A percentile compares a stretch with the other conserved stretches of the same genome.
These are phyloP conservation scores for Scelioninae gen. 1 DNA, from an alignment of 2,888 invertebrate species.

Conservation along the genomic window DNA sequence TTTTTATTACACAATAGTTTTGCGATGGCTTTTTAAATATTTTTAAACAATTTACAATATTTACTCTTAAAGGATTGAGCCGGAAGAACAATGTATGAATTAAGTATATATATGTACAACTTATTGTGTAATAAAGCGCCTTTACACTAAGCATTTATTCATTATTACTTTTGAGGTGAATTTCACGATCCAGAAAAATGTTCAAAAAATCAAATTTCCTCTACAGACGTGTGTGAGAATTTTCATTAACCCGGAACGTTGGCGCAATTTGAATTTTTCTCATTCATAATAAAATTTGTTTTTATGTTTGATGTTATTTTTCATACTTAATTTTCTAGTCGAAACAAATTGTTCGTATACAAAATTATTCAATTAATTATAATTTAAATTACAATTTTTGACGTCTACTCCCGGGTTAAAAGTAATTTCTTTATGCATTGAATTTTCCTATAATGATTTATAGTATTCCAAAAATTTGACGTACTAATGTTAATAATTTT, in stretches of 20 bases:
- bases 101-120: conserved; percentile 13
- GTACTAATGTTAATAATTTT: conserved; percentile 10
- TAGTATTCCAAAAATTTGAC: not conserved
- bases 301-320: not conserved
- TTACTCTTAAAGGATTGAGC: not conserved
- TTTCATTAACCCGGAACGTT: not conserved
- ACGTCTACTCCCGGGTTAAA: no score
- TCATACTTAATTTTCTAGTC: not conserved
- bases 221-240: conserved; percentile 1
- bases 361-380: no score
- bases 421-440: not conserved
- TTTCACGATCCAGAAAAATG: not conserved
- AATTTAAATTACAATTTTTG: no score
- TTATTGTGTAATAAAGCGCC: conserved; percentile 21
- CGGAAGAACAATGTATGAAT: conserved; percentile 24
- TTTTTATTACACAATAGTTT: conserved; percentile 1
- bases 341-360: no score
- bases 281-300: not conserved
- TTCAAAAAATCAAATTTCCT: not conserved
- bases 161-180: not conserved
- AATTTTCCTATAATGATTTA: not conserved
- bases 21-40: not conserved
- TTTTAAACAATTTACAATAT: conserved; percentile 9
- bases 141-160: not conserved
- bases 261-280: not conserved